Percentiles rank a stretch among this genome's conserved stretches.
Evolutionary conservation across 2,113 vertebrate genomes (phyloP).

Genomic region (Aegotheles bennettii): DNA sequence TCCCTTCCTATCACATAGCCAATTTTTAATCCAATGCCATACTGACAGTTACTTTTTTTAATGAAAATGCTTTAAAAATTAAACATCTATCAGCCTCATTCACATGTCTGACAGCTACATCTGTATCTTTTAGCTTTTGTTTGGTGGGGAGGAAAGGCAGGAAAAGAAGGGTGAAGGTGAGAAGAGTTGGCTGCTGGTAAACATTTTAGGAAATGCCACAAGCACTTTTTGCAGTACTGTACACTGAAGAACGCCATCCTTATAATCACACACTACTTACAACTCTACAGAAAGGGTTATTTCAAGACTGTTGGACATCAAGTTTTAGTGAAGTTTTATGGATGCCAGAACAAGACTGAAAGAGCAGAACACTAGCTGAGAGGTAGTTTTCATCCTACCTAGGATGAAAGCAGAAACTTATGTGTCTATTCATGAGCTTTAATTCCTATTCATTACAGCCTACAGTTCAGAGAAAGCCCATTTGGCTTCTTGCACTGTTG

Average conservation of each 20-base stretch:
- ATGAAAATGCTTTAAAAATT: not conserved
- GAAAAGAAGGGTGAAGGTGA: not conserved
- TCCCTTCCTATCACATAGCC: not conserved
- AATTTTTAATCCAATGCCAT: not conserved
- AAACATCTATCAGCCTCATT: not conserved
- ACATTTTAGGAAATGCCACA: not conserved
- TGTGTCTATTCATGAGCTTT: not conserved
- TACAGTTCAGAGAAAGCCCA: not conserved
- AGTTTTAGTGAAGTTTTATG: not conserved
- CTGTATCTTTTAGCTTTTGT: not conserved
- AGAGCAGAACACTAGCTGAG: not conserved
- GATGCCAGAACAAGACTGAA: not conserved
- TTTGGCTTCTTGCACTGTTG: not conserved
- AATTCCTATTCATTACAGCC: not conserved
- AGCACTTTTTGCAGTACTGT: not conserved
- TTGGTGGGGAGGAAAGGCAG: not conserved
- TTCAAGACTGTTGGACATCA: not conserved
- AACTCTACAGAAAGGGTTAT: not conserved
- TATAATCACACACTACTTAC: not conserved
- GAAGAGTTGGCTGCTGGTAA: not conserved
- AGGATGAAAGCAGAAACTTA: not conserved
- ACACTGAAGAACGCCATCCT: not conserved
- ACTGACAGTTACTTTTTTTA: not conserved
- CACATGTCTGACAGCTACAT: fast-evolving
- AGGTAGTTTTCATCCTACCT: not conserved